Evolutionary conservation across 2,797 vertebrate species (phyloP).

Genomic region (Manis crassicaudata): DNA sequence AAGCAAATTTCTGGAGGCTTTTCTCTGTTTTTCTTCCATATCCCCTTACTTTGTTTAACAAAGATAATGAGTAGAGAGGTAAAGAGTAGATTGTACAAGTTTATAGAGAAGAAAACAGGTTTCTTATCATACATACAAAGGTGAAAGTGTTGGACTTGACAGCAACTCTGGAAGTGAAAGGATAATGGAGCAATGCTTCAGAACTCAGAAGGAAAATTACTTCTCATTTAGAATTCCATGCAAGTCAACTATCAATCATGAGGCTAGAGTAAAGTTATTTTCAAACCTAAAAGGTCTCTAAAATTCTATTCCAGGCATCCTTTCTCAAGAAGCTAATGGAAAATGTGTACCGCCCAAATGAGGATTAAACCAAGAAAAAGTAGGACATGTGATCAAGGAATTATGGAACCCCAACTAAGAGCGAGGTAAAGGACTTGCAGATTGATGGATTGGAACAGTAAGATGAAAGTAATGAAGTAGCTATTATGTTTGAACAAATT

Average conservation of each 20-base stretch:
- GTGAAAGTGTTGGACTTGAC: not conserved
- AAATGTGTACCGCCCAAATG: not conserved
- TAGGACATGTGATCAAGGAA: not conserved
- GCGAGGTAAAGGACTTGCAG: not conserved
- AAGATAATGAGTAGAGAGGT: not conserved
- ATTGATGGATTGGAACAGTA: not conserved
- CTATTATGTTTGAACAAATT: not conserved
- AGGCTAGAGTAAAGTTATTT: conserved; percentile 31
- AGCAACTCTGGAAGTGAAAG: not conserved
- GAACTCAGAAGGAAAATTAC: conserved; percentile 27
- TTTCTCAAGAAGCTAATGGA: conserved; percentile 17
- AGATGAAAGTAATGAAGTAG: not conserved
- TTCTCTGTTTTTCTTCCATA: not conserved
- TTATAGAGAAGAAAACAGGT: not conserved
- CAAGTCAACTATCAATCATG: not conserved
- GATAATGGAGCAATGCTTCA: not conserved
- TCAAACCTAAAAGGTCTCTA: not conserved
- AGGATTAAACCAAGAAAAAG: conserved; percentile 4
- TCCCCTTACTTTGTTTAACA: not conserved
- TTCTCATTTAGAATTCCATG: conserved; percentile 28
- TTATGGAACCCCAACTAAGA: not conserved
- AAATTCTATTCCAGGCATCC: not conserved
- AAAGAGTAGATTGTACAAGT: not conserved
- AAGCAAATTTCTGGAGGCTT: not conserved
- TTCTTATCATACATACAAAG: not conserved